Conservation (phyloP, 2,888 invertebrate genomes). For the Phyto melanocephala region DNA sequence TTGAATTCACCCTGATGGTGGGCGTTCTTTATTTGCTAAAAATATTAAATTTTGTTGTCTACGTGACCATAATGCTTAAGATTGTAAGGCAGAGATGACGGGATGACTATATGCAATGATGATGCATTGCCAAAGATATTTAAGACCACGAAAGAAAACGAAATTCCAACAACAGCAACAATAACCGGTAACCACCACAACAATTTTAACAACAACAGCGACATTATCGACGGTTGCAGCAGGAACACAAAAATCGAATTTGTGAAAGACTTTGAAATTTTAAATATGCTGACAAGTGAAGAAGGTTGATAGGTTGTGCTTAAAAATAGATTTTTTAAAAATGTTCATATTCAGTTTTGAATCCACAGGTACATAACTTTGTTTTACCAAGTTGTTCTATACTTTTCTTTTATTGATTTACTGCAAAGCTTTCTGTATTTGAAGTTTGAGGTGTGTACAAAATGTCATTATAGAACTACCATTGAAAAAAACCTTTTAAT, state of each 20-base stretch:
- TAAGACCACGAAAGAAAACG: conserved; percentile 15
- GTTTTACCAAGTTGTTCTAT: neutral
- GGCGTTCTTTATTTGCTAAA: conserved; percentile 65
- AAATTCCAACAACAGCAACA: conserved; percentile 9
- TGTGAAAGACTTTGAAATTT: conserved; percentile 47
- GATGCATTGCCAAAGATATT: conserved; percentile 58
- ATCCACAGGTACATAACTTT: conserved; percentile 9
- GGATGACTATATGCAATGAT: conserved; percentile 44
- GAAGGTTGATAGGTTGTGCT: conserved; percentile 45
- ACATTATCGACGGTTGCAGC: neutral
- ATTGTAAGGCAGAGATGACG: conserved; percentile 47
- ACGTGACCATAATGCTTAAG: conserved; percentile 64
- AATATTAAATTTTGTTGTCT: conserved; percentile 65
- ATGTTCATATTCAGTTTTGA: conserved; percentile 18
- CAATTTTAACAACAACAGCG: neutral
- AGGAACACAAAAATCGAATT: conserved; percentile 43
- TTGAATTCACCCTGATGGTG: conserved; percentile 49
- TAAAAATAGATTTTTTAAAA: conserved; percentile 44
- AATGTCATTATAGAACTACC: no score
- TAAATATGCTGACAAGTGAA: conserved; percentile 60
- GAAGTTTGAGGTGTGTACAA: no score
- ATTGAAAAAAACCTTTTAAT: no score
- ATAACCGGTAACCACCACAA: conserved; percentile 3
- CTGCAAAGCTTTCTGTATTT: conserved; percentile 27
- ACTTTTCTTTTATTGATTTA: neutral